These are phyloP conservation scores for Hippocampus zosterae DNA, from an alignment of 2,113 vertebrate genomes.

Conservation along the genomic window DNA sequence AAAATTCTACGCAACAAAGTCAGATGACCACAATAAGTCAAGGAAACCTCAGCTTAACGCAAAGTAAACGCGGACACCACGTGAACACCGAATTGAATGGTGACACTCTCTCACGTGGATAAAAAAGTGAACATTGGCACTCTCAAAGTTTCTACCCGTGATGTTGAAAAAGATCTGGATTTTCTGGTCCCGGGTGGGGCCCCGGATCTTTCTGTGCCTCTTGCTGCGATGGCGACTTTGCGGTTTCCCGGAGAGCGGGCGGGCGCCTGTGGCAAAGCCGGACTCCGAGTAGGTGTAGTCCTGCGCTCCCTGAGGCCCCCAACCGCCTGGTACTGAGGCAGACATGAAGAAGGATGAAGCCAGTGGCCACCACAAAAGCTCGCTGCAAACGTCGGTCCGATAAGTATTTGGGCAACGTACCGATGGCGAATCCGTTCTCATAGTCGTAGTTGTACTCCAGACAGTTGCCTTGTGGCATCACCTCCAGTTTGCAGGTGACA, in stretches of 20 bases:
- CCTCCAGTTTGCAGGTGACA: slow-evolving; percentile 87
- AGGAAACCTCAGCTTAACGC: too few relatives aligned
- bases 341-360: slow-evolving; percentile 4
- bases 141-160: slow-evolving; percentile 75
- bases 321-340: slow-evolving; percentile 83
- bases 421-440: slow-evolving; percentile 95
- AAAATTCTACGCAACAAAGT: too few relatives aligned
- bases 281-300: slow-evolving; percentile 91
- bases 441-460: slow-evolving; percentile 98
- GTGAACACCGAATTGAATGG: too few relatives aligned
- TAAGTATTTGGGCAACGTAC: slow-evolving; percentile 56
- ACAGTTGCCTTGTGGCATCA: slow-evolving; percentile 85
- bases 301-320: slow-evolving; percentile 79
- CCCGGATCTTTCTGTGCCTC: slow-evolving; percentile 75
- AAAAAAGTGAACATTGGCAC: background rate
- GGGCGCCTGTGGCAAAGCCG: slow-evolving; percentile 69
- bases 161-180: slow-evolving; percentile 97
- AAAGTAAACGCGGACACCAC: too few relatives aligned
- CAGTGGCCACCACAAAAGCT: too few relatives aligned
- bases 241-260: slow-evolving; percentile 49
- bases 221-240: slow-evolving; percentile 70
- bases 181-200: slow-evolving; percentile 85
- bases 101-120: background rate
- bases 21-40: too few relatives aligned
- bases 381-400: background rate